Evolutionary conservation across 2,797 vertebrate genomes (phyloP), one percentile per base, ranked within the genome.

Genomic region (Sebastolobus alascanus): DNA sequence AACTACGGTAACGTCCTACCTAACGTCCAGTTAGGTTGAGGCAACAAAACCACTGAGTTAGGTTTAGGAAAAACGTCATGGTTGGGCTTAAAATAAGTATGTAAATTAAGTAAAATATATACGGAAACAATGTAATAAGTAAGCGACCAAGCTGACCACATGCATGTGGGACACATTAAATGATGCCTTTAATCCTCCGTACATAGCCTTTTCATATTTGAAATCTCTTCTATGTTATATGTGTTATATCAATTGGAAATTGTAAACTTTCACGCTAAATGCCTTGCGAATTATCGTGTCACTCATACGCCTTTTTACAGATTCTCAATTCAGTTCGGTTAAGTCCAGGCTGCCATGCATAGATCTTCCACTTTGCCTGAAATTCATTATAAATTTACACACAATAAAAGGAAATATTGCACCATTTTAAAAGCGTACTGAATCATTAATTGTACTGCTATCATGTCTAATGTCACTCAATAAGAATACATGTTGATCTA

Each of bases 401-500:
- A 27, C 2, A 55, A 40, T 54, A 56, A 22, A 40, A 20, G n/a
- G 3, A 59, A 68, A 56, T 8, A 9, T 1, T 54, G 16, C 14
- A 29, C 16, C n/a, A 72, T 82, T 67, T n/a, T 38, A 37, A 61
- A 66, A 29, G 61, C 82, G n/a, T 1, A 13, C n/a, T 20, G 11
- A 72, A 63, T 38, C 22, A 40, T 71, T 37, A 1, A 9, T 14
- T 60, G 77, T 20, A 78, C 27, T 70, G 63, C 56, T 52, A 58
- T 27, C 46, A n/a, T 52, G 38, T 50, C 13, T 68, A 58, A 35
- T 70, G 77, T 43, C 67, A 56, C 35, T 58, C 22, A 35, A 40
- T 35, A 3, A 33, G 59, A 79, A 73, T 40, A 63, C 58, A 80
- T 81, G 68, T 80, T 78, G 72, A 70, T 76, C 46, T 73, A 67